Base-by-base conservation (phyloP, 1,140 invertebrate genomes). In the Lineus longissimus region DNA sequence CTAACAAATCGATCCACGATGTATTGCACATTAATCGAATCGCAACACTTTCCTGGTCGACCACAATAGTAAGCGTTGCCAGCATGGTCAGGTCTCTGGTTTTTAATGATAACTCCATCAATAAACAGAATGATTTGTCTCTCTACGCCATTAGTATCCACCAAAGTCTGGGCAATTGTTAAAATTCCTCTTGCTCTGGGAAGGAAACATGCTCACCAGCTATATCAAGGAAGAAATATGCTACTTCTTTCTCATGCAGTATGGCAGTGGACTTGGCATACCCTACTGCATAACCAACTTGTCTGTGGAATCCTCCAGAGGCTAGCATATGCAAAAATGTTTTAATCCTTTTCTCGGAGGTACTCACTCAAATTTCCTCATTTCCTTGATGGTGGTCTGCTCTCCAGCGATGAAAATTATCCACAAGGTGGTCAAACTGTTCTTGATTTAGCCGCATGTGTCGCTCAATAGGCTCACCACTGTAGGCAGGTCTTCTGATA, bases 391-490 rank as follows among this genome's bases (percentile, higher is more conserved):
- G 47, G 47, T 51, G n/a, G 19, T 51, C 47, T 23, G 25, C n/a
- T 51, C 47, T 51, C 47, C 47, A 51, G 6, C 47, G 6, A n/a
- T 51, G 47, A 27, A 51, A 51, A 27, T 23, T 6, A n/a, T 51
- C 47, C 47, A 51, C 47, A 51, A 51, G 47, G 47, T 51, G 47
- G 47, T n/a, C 47, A 51, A 51, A 51, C 25, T 51, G 47, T 51
- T 51, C 47, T 51, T 27, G 19, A n/a, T 51, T 27, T n/a, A 51
- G 25, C 4, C 47, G n/a, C 47, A 51, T 23, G n/a, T 51, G 47
- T 51, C 47, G 6, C n/a, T 51, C 47, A 4, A 51, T 51, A 27
- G 47, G 47, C 25, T 51, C 47, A 7, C 33, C 33, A 36, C 33
- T 36, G 33, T 36, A 36, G 4, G 33, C 33, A 36, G 33, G 15